Base-by-base conservation (phyloP, 1,140 invertebrate species). In the Gonatopus flavifemur region DNA sequence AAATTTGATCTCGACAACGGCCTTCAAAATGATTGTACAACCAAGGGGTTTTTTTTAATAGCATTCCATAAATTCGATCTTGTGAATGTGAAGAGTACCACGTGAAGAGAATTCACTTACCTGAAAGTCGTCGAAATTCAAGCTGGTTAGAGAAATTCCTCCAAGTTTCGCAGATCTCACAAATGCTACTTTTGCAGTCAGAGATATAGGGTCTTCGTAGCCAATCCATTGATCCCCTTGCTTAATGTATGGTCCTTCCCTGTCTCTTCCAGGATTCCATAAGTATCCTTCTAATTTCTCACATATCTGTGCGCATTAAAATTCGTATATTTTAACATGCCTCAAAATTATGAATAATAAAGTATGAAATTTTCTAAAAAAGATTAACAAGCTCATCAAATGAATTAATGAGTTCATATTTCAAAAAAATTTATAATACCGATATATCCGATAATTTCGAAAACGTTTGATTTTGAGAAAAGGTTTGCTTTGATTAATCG, bases 211-310 rank as follows among this genome's bases (percentile, higher is more conserved):
- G 62, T 91, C 86, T 51, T 95, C 92, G 62, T 87, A 94, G 1
- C 89, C 88, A 32, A 94, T 81, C 91, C 91, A 94, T 59, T 93
- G 89, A 61, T 91, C 84, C 8, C 84, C 87, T 19, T 84, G 83
- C 10, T 85, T 83, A 9, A 88, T 80, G 62, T 86, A 93, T 0
- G 90, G 83, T 24, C 88, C 87, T n/a, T 81, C 81, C 31, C 82
- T 79, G 58, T 92, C 88, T 46, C 83, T 76, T 5, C 78, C 73
- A 38, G 75, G 80, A 2, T 61, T 64, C 82, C 88, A 90, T 21
- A 79, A 77, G 6, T 44, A 40, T 6, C 83, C 82, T 57, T 86
- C 81, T 37, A 85, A 62, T 54, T 80, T 79, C 59, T 87, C 83
- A 57, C 88, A 90, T 12, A 89, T 84, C 83, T 89, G 33, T 19